A percentile compares a stretch with the other conserved stretches of the same genome.
Evolutionary conservation across 1,140 invertebrate genomes (phyloP).

Genomic region (Aphelinus atriplicis): DNA sequence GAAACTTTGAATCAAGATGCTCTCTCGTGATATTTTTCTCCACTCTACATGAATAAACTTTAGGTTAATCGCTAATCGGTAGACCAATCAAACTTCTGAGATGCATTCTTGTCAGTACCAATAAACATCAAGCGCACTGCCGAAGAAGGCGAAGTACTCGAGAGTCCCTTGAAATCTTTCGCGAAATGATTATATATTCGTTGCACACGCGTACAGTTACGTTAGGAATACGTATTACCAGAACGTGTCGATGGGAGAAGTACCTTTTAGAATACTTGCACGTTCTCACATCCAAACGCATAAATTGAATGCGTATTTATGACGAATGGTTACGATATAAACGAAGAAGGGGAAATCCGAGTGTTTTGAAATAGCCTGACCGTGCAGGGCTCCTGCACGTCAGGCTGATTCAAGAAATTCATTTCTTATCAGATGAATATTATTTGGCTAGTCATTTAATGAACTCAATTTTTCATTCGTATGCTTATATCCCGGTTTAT

Average conservation of each 20-base stretch:
- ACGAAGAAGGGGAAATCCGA: background rate
- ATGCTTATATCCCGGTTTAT: too few species aligned
- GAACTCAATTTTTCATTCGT: too few species aligned
- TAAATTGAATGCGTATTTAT: conserved; percentile 9
- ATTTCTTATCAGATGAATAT: too few species aligned
- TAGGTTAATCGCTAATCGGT: too few species aligned
- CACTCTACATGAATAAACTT: too few species aligned
- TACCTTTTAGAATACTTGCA: conserved; percentile 14
- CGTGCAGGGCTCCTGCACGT: too few species aligned
- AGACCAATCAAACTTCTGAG: too few species aligned
- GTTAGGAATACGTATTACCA: conserved; percentile 17
- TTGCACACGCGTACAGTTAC: background rate
- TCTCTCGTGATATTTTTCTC: too few species aligned
- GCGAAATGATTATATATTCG: conserved; percentile 8
- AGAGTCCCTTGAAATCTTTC: conserved; percentile 5
- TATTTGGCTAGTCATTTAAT: too few species aligned
- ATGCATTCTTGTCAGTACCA: too few species aligned
- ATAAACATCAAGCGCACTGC: background rate
- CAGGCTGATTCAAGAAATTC: too few species aligned
- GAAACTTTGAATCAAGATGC: too few species aligned
- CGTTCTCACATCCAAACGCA: background rate
- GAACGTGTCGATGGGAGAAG: conserved; percentile 17
- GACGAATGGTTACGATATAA: background rate
- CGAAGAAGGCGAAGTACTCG: conserved; percentile 1
- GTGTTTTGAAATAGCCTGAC: background rate